These are phyloP conservation scores for Chromis chromis DNA, from an alignment of 2,797 vertebrate genomes.

Conservation along the genomic window DNA sequence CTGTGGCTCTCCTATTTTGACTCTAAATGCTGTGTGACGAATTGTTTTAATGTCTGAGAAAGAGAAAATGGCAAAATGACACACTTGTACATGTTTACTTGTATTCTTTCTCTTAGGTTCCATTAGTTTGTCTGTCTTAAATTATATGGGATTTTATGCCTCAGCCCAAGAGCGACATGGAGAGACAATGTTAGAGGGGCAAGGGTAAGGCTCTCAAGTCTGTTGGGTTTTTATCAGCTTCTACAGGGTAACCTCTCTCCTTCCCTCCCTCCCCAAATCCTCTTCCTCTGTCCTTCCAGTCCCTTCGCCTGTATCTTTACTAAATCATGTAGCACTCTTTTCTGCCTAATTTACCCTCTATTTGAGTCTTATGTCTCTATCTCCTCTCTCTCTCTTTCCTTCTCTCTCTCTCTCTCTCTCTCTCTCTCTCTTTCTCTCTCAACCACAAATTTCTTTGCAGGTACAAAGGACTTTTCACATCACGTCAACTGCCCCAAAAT, in stretches of 20 bases:
- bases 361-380: constrained; percentile 86
- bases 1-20: constrained; percentile 79
- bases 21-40: constrained; percentile 58
- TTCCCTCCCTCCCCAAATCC: constrained; percentile 72
- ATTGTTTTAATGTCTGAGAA: constrained; percentile 72
- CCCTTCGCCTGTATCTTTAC: constrained; percentile 77
- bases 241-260: constrained; percentile 85
- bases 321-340: constrained; percentile 85
- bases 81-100: constrained; percentile 92
- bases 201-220: constrained; percentile 99
- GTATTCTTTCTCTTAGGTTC: constrained; percentile 99
- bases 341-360: constrained; percentile 83
- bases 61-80: constrained; percentile 78
- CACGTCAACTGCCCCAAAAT: constrained; percentile 80
- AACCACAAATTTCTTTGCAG: constrained; percentile 96
- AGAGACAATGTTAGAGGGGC: constrained; percentile 94
- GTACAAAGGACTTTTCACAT: constrained; percentile 90
- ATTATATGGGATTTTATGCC: constrained; percentile 95
- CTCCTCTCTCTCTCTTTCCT: constrained; percentile 85
- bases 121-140: constrained; percentile 99
- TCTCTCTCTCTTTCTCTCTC: constrained; percentile 86
- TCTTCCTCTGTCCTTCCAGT: constrained; percentile 74
- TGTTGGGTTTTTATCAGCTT: constrained; percentile 90
- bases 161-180: constrained; percentile 90
- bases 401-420: constrained; percentile 83